Percentiles rank a stretch among this genome's conserved stretches.
These are phyloP conservation scores for Yoshiicerus persimilis DNA, from an alignment of 1,140 invertebrate species.

Conservation along the genomic window DNA sequence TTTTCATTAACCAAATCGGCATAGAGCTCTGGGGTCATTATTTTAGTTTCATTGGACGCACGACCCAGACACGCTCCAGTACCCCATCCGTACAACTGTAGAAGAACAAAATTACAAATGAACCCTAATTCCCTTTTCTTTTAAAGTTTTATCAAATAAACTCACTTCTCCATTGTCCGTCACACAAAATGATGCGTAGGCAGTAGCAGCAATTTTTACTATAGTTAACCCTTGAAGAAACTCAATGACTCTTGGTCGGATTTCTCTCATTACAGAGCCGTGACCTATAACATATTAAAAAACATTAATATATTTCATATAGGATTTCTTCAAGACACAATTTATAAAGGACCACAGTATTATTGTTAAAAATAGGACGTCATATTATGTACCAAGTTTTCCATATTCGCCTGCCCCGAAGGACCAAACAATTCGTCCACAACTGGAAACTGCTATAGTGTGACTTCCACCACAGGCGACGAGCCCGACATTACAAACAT, in stretches of 20 bases:
- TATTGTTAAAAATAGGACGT: too few species aligned
- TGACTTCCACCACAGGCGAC: slow-evolving; percentile 65
- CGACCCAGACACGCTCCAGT: slow-evolving; percentile 63
- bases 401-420: slow-evolving; percentile 66
- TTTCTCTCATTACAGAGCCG: slow-evolving; percentile 61
- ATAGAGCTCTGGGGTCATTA: slow-evolving; percentile 59
- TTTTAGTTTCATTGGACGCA: slow-evolving; percentile 61
- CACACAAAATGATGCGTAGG: slow-evolving; percentile 42
- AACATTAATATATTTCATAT: neutral
- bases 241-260: slow-evolving; percentile 65
- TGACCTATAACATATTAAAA: slow-evolving; percentile 54
- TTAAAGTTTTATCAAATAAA: slow-evolving; percentile 18
- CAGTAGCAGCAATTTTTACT: slow-evolving; percentile 61
- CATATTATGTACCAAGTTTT: slow-evolving; percentile 54
- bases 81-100: slow-evolving; percentile 66
- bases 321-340: too few species aligned
- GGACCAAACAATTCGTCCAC: slow-evolving; percentile 67
- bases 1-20: slow-evolving; percentile 54
- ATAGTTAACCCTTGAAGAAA: slow-evolving; percentile 64
- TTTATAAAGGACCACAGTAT: too few species aligned
- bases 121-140: neutral
- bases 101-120: neutral
- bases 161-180: slow-evolving; percentile 33
- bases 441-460: slow-evolving; percentile 63
- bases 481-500: slow-evolving; percentile 61